Base-by-base conservation (phyloP, 2,113 vertebrate species). In the Aspiorhynchus laticeps region DNA sequence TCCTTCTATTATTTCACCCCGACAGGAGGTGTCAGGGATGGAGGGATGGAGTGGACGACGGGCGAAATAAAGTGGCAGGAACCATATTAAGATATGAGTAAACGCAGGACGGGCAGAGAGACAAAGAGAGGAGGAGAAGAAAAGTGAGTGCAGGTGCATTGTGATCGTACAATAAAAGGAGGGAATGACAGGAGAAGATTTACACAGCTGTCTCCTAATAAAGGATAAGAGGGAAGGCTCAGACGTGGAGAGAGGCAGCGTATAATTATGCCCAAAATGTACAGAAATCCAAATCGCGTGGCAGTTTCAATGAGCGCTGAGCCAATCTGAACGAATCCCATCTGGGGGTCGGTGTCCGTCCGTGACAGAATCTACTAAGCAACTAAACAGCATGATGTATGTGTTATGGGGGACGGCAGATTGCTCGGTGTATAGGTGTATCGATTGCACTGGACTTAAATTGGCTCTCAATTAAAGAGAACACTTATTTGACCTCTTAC, bases 391-490 rank as follows among this genome's bases (percentile, higher is more conserved):
- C 83, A 71, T 88, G 88, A 88, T 88, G 90, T 88, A 83, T 90
- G 90, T 85, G 87, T 85, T 88, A 87, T 80, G 78, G 87, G 79
- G 63, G 26, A 86, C 78, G 82, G 85, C 90, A 91, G 90, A 87
- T 56, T 90, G 86, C 91, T 75, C 28, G 90, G 83, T 93, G 92
- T 92, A 92, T 93, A 91, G 93, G 87, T 91, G 90, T 91, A 94
- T 94, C 90, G 94, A 95, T 94, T 87, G 90, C 87, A 89, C 92
- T 84, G 41, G 91, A 93, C 92, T 92, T 93, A 94, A 95, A 94
- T 95, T 95, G 93, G 92, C 94, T 94, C 90, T 94, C 93, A 94
- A 94, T 95, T 94, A 94, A 94, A 93, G 86, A 82, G 88, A 93
- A 91, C 89, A 85, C 90, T 93, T 89, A 92, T 94, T 93, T 94